Percentiles rank a stretch among this genome's conserved stretches.
Conservation (phyloP, 2,113 vertebrate genomes). For the Neoarius graeffei region DNA sequence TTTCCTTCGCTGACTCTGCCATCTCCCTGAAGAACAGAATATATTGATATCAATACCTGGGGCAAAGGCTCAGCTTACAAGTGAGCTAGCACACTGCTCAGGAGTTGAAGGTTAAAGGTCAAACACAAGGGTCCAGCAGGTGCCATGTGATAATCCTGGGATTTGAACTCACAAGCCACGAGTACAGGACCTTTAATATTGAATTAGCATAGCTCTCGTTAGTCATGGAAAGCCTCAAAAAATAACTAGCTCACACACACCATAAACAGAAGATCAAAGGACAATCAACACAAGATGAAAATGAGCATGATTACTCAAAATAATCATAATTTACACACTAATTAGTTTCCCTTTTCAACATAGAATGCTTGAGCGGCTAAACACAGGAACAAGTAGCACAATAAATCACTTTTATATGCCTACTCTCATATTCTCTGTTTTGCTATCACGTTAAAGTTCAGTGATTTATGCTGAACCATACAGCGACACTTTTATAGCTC, state of each 20-base stretch:
- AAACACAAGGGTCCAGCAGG: neutral
- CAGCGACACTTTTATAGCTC: constrained; percentile 8
- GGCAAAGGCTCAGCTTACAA: neutral
- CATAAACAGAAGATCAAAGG: neutral
- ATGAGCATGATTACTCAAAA: neutral
- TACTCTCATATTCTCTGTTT: neutral
- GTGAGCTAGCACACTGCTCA: too few species aligned
- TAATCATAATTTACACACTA: constrained; percentile 4
- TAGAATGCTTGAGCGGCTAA: neutral
- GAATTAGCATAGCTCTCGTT: neutral
- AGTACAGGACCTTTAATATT: neutral
- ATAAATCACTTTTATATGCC: constrained; percentile 25
- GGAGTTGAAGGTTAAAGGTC: neutral
- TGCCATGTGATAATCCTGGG: neutral
- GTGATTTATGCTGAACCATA: constrained; percentile 21
- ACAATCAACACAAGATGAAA: constrained; percentile 22
- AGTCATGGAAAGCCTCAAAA: neutral
- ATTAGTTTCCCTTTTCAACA: constrained; percentile 24
- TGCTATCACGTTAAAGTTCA: constrained; percentile 6
- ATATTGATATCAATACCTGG: neutral
- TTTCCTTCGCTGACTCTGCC: neutral
- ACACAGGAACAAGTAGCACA: neutral
- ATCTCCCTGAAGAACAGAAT: neutral
- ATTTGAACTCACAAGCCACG: neutral
- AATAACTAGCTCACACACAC: neutral